Evolutionary conservation across 2,888 invertebrate species (phyloP).

Genomic region (Orthonychiurus folsomi): DNA sequence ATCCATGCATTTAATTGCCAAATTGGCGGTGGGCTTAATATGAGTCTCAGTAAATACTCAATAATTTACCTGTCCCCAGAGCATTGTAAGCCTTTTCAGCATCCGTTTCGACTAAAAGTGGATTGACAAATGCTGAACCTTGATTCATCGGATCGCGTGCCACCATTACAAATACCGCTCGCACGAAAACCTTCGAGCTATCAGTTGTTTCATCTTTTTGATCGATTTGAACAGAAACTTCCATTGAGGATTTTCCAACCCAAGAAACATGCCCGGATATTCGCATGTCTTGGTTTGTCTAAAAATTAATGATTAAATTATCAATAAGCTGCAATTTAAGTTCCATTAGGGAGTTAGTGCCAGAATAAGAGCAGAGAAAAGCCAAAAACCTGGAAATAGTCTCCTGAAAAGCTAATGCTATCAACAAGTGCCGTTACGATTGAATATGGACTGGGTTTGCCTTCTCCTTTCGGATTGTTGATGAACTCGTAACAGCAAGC

Average conservation of each 20-base stretch:
- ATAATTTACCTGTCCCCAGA: constrained; percentile 50
- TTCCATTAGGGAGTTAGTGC: no score
- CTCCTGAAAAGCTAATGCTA: constrained; percentile 41
- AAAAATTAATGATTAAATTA: no score
- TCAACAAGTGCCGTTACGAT: constrained; percentile 68
- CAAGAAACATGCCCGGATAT: neutral
- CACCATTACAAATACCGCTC: constrained; percentile 62
- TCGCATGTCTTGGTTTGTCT: neutral
- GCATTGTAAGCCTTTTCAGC: constrained; percentile 54
- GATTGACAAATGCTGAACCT: constrained; percentile 52
- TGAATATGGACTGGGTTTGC: constrained; percentile 52
- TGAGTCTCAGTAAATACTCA: no score
- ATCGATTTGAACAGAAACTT: constrained; percentile 61
- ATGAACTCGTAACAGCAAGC: constrained; percentile 56
- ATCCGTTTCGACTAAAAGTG: constrained; percentile 51
- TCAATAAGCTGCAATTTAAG: no score
- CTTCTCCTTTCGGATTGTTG: constrained; percentile 49
- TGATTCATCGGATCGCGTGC: constrained; percentile 56
- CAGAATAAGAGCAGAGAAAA: no score
- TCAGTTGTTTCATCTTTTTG: constrained; percentile 48
- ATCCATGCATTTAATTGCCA: no score
- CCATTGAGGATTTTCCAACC: constrained; percentile 60
- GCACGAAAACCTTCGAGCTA: neutral
- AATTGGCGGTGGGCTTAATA: no score
- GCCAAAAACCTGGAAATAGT: neutral